Conservation (phyloP, 2,797 vertebrate species). For the Enteromius trimaculatus region DNA sequence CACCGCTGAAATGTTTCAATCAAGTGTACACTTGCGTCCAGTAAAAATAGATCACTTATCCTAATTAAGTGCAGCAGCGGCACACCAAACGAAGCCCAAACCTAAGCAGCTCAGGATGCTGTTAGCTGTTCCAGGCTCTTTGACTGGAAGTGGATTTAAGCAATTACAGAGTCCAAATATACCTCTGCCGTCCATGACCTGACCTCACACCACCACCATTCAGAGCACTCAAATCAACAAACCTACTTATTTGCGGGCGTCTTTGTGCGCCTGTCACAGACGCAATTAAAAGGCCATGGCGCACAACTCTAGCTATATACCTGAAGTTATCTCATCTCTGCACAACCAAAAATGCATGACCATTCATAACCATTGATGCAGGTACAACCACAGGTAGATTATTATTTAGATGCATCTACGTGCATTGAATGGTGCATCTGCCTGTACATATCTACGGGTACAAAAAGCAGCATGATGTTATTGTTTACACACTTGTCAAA, state of each 20-base stretch:
- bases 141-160: constrained; percentile 71
- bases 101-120: constrained; percentile 64
- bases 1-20: constrained; percentile 12
- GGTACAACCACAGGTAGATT: neutral
- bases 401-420: neutral
- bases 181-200: constrained; percentile 39
- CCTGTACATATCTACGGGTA: neutral
- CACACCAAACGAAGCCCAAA: constrained; percentile 51
- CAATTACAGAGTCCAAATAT: constrained; percentile 75
- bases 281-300: neutral
- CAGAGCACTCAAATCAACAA: constrained; percentile 18
- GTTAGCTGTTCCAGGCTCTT: constrained; percentile 71
- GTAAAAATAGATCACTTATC: constrained; percentile 60
- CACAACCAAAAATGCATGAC: too few relatives aligned
- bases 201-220: constrained; percentile 48
- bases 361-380: too few relatives aligned
- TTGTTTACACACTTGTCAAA: neutral
- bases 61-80: constrained; percentile 58
- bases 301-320: neutral
- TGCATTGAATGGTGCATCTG: neutral
- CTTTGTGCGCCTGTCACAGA: too few relatives aligned
- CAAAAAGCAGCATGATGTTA: neutral
- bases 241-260: constrained; percentile 2
- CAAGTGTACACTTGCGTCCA: constrained; percentile 24
- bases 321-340: neutral